A percentile compares a stretch with the other conserved stretches of the same genome.
phyloP scores from a whole-genome alignment of 2,113 vertebrate species.

The Oceanites oceanicus region DNA sequence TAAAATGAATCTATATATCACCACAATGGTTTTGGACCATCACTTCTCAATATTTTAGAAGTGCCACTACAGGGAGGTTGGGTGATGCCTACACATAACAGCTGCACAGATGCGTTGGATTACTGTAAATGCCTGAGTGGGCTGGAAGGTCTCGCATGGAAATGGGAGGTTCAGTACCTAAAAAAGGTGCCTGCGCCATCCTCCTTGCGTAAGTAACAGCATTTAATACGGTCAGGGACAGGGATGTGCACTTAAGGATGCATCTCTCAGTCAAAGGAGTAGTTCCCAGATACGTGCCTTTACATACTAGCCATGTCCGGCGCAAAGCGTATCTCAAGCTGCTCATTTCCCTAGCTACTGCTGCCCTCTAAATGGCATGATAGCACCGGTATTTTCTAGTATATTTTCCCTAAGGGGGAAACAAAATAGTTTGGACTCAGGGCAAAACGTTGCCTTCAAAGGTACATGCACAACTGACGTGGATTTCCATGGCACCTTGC shows the following conservation, averaged over 20 bases:
- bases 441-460: not conserved
- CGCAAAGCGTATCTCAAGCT: not conserved
- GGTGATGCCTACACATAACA: not conserved
- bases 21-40: not conserved
- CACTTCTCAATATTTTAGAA: not conserved
- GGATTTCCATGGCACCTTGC: slow-evolving; percentile 46
- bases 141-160: not conserved
- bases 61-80: not conserved
- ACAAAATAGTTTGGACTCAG: not conserved
- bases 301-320: not conserved
- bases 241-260: not conserved
- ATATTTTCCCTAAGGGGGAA: not conserved
- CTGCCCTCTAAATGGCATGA: not conserved
- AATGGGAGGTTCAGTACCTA: not conserved
- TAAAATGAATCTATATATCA: not conserved
- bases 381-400: not conserved
- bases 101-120: not conserved
- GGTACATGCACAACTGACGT: not conserved
- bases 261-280: not conserved
- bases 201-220: not conserved
- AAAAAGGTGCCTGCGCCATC: not conserved
- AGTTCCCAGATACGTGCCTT: not conserved
- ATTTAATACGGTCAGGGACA: not conserved
- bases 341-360: not conserved
- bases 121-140: not conserved